Percentiles rank a stretch among this genome's conserved stretches.
Evolutionary conservation across 2,113 vertebrate genomes (phyloP).

Genomic region (Sander vitreus): DNA sequence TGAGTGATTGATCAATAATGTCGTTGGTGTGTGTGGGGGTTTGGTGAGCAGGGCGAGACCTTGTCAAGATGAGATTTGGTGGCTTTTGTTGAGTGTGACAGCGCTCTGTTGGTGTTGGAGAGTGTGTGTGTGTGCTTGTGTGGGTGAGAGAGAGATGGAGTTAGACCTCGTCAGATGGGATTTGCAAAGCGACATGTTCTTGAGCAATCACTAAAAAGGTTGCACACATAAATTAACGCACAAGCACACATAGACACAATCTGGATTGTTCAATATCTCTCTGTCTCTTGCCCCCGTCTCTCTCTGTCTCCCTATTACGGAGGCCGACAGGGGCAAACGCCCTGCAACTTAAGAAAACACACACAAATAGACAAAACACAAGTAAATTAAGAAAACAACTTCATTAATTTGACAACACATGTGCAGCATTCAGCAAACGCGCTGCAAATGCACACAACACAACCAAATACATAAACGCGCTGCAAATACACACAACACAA

Average conservation of each 20-base stretch:
- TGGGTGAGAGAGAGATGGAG: neutral
- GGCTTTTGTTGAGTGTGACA: conserved; percentile 63
- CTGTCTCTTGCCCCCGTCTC: neutral
- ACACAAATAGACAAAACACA: no score
- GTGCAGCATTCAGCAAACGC: no score
- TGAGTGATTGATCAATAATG: conserved; percentile 72
- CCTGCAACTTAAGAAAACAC: no score
- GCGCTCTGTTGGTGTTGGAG: neutral
- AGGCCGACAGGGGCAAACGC: no score
- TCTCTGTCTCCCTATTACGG: conserved; percentile 4
- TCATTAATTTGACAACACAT: no score
- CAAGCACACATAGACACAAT: neutral
- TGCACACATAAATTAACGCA: neutral
- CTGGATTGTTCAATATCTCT: conserved; percentile 5
- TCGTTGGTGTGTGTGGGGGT: conserved; percentile 37
- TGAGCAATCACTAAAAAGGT: neutral
- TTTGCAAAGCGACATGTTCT: conserved; percentile 24
- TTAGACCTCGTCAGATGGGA: conserved; percentile 4
- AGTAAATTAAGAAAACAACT: no score
- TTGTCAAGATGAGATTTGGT: conserved; percentile 63
- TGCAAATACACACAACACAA: no score
- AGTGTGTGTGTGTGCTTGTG: neutral
- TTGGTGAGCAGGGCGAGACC: conserved; percentile 60
- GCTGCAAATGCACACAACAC: no score
- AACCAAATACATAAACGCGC: no score